Base-by-base conservation (phyloP, 2,888 invertebrate genomes). In the Sarcophaga caerulescens region DNA sequence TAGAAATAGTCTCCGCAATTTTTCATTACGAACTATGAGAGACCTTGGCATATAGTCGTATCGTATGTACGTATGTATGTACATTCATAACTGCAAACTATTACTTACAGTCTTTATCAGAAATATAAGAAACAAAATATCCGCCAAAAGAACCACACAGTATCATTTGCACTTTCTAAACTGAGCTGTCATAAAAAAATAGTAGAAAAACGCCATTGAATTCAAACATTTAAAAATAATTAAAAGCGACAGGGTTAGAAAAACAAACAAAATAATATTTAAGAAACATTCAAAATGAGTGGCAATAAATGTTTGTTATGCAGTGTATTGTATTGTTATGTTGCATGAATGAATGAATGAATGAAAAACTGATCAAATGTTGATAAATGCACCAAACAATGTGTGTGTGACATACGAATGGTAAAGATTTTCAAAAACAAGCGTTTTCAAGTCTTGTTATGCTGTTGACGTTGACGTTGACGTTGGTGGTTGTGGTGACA, bases 131-230 rank as follows among this genome's bases (percentile, higher is more conserved):
- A 25, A 45, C 6, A 76, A 73, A 76, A 62, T 35, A 79, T 74
- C 73, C 70, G 74, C n/a, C 78, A 66, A 62, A 79, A 75, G 23
- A 69, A 47, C n/a, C 45, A 19, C 44, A 45, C 45, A 19, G 52
- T 47, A 75, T 23, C 12, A 63, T 59, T 70, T 70, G 63, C 66
- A 85, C 85, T 85, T 85, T 85, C 81, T 74, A 81, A 85, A 81
- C 47, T 68, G 63, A 75, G 75, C 73, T 78, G 74, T 78, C 74
- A 81, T 65, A 70, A 76, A 68, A 84, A 52, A 12, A 12, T 52
- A 3, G 17, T 1, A 17, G 5, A 52, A 11, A 52, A 35, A 35
- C 35, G 1, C 2, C 47, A 70, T 74, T 70, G 65, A 59, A 45
- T 76, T 69, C 74, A 77, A 79, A 19, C 19, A 66, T 69, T 78